Evolutionary conservation across 2,797 vertebrate species (phyloP), one percentile per base, ranked within the genome.

Genomic region (Botia almorhae): DNA sequence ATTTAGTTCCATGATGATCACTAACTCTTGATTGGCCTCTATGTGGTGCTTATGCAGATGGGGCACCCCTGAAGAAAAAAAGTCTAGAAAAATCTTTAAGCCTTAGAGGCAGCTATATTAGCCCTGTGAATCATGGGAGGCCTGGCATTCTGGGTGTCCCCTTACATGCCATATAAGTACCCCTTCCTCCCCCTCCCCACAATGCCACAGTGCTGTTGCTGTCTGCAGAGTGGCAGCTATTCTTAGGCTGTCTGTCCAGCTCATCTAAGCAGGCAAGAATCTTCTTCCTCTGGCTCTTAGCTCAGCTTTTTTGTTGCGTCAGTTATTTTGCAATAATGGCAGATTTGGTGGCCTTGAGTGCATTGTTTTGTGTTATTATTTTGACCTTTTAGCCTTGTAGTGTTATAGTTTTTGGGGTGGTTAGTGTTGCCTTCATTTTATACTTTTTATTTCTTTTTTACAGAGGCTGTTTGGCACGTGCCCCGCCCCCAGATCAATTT

Each of bases 141-240:
- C 92, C 86, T 86, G 88, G 91, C 93, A 95, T 96, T 93, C 94
- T 92, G 82, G 93, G 96, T 97, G 92, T 98, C 95, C 93, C 92
- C 94, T 99, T 98, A 94, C 97, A 95, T 80, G 87, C 97, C 97
- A 96, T 98, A 97, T 99, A 97, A 95, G 97, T 95, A 76, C 78
- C 89, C 94, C 93, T 89, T 89, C 72, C 86, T 91, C 85, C 90
- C 85, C 76, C 91, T 90, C 79, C 88, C 86, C 87, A 53, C 89
- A 93, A 84, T 94, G 92, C 93, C 94, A 89, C 94, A 91, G 93
- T 90, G 92, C 95, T 96, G 95, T 96, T 96, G 91, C 92, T 91
- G 93, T 95, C 92, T 88, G 92, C 92, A 91, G 74, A 90, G 91
- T 83, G 87, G 87, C 81, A 43, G 92, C 96, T 99, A 98, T 98